These are phyloP conservation scores for Colaptes auratus DNA, from an alignment of 2,113 vertebrate species.

Conservation along the genomic window DNA sequence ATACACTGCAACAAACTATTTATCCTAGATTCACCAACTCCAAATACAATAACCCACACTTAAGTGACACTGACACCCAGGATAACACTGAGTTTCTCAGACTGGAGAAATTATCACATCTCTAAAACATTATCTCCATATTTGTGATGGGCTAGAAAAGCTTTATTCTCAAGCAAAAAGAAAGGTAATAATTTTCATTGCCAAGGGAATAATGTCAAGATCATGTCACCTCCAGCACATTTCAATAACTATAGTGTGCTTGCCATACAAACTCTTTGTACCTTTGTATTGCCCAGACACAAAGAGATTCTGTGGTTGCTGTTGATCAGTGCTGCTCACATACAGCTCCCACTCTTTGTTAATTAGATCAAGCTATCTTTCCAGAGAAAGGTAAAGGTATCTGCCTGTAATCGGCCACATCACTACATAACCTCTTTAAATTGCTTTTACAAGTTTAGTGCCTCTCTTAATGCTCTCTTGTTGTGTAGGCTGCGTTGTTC, in stretches of 20 bases:
- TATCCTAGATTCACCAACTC: not conserved
- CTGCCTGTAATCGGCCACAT: conserved; percentile 24
- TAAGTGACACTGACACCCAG: not conserved
- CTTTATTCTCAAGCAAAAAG: not conserved
- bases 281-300: not conserved
- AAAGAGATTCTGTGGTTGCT: not conserved
- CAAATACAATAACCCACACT: not conserved
- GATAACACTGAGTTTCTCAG: not conserved
- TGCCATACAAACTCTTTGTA: not conserved
- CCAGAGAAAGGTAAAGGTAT: not conserved
- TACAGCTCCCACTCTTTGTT: not conserved
- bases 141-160: not conserved
- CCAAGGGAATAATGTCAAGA: not conserved
- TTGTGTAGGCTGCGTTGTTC: not conserved
- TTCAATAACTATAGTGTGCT: not conserved
- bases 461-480: not conserved
- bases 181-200: not conserved
- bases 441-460: not conserved
- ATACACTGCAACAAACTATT: not conserved
- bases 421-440: conserved; percentile 1
- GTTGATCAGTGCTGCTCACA: not conserved
- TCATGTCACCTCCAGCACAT: not conserved
- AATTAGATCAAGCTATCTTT: conserved; percentile 19
- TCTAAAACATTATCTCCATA: not conserved
- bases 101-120: not conserved